Evolutionary conservation across 2,797 vertebrate genomes (phyloP).

Genomic region (Sebastes trivittatus): DNA sequence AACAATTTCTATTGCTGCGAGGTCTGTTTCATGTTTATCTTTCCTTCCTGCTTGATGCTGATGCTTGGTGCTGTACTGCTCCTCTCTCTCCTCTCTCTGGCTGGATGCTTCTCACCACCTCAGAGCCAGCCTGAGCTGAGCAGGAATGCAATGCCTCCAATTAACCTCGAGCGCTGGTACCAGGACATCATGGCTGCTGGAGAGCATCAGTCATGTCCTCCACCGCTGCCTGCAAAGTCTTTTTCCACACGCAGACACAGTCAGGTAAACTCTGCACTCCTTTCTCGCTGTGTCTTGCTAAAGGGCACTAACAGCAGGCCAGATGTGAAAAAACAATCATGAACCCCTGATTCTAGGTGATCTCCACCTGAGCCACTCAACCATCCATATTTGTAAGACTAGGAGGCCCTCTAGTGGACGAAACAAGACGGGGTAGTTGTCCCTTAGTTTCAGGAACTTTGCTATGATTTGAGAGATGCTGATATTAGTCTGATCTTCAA

Average conservation of each 20-base stretch:
- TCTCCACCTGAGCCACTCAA: background rate
- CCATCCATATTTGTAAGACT: background rate
- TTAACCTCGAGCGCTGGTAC: constrained; percentile 95
- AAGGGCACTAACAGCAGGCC: background rate
- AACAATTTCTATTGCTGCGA: background rate
- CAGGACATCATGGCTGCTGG: constrained; percentile 91
- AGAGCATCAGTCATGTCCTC: constrained; percentile 87
- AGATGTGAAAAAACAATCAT: background rate
- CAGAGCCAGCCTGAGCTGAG: constrained; percentile 80
- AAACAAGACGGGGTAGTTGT: background rate
- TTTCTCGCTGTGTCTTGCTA: background rate
- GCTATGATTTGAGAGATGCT: background rate
- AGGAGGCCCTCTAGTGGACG: constrained; percentile 39
- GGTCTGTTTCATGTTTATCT: constrained; percentile 21
- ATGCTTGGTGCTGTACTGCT: constrained; percentile 45
- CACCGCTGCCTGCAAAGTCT: constrained; percentile 93
- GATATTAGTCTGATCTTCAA: background rate
- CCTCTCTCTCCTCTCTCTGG: constrained; percentile 21
- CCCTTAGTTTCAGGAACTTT: background rate
- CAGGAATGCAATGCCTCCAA: constrained; percentile 80
- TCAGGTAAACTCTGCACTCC: constrained; percentile 85
- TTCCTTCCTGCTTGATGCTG: constrained; percentile 61
- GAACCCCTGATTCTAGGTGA: background rate
- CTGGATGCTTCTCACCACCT: constrained; percentile 57
- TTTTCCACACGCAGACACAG: constrained; percentile 86